Evolutionary conservation across 2,797 vertebrate species (phyloP).

Genomic region (Chanos chanos): DNA sequence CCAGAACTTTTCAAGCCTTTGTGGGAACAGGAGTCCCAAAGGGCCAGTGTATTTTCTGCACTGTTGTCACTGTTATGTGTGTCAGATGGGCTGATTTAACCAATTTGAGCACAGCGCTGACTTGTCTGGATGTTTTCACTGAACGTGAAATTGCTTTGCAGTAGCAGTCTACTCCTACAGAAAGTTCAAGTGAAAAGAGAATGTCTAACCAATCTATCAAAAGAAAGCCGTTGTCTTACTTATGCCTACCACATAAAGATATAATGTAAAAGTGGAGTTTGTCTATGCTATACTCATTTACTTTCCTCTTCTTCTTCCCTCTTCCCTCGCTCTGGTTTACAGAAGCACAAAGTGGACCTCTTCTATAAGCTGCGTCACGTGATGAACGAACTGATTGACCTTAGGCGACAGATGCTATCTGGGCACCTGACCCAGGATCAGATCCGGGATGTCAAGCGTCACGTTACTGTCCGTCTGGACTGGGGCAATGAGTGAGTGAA

Average conservation of each 20-base stretch:
- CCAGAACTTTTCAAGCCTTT: slow-evolving; percentile 1
- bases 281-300: background rate
- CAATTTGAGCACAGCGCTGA: slow-evolving; percentile 10
- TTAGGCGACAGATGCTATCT: slow-evolving; percentile 94
- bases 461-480: slow-evolving; percentile 95
- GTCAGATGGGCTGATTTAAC: slow-evolving; percentile 21
- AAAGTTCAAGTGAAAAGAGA: background rate
- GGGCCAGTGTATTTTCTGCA: slow-evolving; percentile 10
- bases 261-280: background rate
- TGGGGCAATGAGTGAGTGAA: slow-evolving; percentile 92
- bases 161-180: slow-evolving; percentile 6
- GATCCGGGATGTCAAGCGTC: slow-evolving; percentile 94
- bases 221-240: background rate
- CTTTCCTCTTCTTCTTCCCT: background rate
- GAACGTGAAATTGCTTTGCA: slow-evolving; percentile 9
- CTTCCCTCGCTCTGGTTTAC: slow-evolving; percentile 10
- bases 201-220: background rate
- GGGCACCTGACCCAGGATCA: slow-evolving; percentile 98
- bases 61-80: slow-evolving; percentile 12
- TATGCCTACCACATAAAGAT: background rate
- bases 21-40: background rate
- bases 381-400: slow-evolving; percentile 98
- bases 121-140: slow-evolving; percentile 7
- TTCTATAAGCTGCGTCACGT: slow-evolving; percentile 98
- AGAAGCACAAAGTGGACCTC: slow-evolving; percentile 99